Evolutionary conservation across 2,797 vertebrate species (phyloP).

Genomic region (Protosalanx chinensis): DNA sequence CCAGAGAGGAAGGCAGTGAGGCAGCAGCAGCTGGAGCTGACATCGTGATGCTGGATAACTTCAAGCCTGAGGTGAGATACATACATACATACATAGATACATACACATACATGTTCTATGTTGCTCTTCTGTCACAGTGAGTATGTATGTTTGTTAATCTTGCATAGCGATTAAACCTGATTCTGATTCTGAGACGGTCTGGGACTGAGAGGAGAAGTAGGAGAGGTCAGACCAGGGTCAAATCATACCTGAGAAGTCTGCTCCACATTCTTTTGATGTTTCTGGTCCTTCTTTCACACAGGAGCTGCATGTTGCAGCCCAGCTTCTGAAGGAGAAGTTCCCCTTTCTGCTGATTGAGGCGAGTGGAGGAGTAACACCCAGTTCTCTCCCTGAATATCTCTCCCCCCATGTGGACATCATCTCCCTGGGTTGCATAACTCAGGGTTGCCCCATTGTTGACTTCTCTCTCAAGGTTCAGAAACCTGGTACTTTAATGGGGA

Average conservation of each 20-base stretch:
- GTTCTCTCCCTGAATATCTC: constrained; percentile 66
- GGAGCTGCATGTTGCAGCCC: constrained; percentile 72
- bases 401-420: constrained; percentile 76
- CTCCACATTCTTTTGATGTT: neutral
- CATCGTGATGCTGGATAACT: constrained; percentile 83
- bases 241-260: neutral
- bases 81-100: too few relatives aligned
- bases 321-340: constrained; percentile 68
- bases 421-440: constrained; percentile 83
- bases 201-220: too few relatives aligned
- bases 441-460: constrained; percentile 77
- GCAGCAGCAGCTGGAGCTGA: constrained; percentile 74
- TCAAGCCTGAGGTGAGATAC: constrained; percentile 71
- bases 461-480: constrained; percentile 82
- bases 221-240: neutral
- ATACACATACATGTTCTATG: too few relatives aligned
- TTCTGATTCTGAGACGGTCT: neutral
- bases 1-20: constrained; percentile 64
- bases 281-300: constrained; percentile 39
- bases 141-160: too few relatives aligned
- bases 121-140: too few relatives aligned
- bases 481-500: constrained; percentile 19
- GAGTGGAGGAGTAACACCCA: constrained; percentile 76
- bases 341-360: constrained; percentile 73
- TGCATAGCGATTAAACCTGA: too few relatives aligned